Conservation (phyloP, 23 tunicate species). For the Ciona savignyi region DNA sequence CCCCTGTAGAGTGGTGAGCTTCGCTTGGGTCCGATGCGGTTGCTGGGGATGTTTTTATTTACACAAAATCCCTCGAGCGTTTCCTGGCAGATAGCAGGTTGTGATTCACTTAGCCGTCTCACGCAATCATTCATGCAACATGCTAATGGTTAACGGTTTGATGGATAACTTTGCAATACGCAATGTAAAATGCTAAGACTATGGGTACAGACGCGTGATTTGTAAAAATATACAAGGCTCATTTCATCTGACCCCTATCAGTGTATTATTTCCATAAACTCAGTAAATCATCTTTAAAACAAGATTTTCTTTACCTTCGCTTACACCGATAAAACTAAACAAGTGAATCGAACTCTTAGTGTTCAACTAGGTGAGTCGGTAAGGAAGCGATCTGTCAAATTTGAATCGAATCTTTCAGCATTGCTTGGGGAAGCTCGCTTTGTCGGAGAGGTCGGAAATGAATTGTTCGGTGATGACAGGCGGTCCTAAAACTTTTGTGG, state of each 20-base stretch:
- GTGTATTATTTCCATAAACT: too few relatives aligned
- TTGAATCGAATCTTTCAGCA: not conserved
- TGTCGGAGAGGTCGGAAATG: not conserved
- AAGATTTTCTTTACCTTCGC: too few relatives aligned
- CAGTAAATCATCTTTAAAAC: too few relatives aligned
- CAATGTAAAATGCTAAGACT: too few relatives aligned
- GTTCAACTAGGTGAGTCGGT: not conserved
- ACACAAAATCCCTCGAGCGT: not conserved
- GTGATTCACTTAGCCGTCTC: not conserved
- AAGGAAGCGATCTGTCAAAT: constrained; percentile 1
- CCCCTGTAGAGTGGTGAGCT: too few relatives aligned
- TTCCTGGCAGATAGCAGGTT: not conserved
- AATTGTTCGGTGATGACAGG: not conserved
- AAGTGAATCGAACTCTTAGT: too few relatives aligned
- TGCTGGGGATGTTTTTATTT: not conserved
- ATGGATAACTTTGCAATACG: too few relatives aligned
- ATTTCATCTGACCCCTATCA: too few relatives aligned
- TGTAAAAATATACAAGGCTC: too few relatives aligned
- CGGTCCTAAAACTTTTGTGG: too few relatives aligned
- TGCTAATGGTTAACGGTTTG: not conserved
- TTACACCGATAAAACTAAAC: too few relatives aligned
- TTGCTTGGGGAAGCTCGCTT: not conserved
- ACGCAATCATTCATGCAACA: not conserved
- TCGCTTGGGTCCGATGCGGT: not conserved
- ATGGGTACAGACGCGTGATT: too few relatives aligned